Conservation (phyloP, 2,113 vertebrate genomes). For the Colossoma macropomum region DNA sequence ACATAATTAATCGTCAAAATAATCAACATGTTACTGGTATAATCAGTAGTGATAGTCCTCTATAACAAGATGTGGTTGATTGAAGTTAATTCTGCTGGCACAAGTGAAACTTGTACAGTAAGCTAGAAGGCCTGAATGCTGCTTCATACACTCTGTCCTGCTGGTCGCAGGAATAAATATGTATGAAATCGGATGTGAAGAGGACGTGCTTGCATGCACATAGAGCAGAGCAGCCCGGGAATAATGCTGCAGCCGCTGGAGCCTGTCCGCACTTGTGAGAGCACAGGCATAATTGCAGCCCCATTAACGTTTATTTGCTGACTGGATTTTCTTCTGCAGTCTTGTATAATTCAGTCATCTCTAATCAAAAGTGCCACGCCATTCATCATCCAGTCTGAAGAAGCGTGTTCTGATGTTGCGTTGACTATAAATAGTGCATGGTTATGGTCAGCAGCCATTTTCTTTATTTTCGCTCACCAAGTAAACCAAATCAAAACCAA, state of each 20-base stretch:
- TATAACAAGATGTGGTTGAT: too few relatives aligned
- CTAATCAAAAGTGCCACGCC: not conserved
- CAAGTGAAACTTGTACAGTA: not conserved
- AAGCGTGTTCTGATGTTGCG: not conserved
- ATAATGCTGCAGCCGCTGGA: not conserved
- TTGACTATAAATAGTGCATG: not conserved
- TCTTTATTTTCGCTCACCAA: too few relatives aligned
- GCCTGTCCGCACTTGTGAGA: not conserved
- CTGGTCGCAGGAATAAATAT: conserved; percentile 30
- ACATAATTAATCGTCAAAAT: too few relatives aligned
- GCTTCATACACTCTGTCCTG: not conserved
- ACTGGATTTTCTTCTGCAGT: conserved; percentile 6
- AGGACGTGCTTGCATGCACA: not conserved
- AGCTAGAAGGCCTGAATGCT: not conserved
- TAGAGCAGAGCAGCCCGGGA: conserved; percentile 6
- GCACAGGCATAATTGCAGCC: not conserved
- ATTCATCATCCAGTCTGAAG: not conserved
- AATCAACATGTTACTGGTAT: too few relatives aligned
- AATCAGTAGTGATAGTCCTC: too few relatives aligned
- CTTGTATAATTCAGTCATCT: conserved; percentile 1
- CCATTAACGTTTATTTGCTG: conserved; percentile 29
- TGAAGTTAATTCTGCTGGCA: not conserved
- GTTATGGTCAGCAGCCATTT: too few relatives aligned
- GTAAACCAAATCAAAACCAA: too few relatives aligned
- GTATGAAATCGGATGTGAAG: conserved; percentile 15